Evolutionary conservation across 2,888 invertebrate species (phyloP).

Genomic region (Xylophagus ater): DNA sequence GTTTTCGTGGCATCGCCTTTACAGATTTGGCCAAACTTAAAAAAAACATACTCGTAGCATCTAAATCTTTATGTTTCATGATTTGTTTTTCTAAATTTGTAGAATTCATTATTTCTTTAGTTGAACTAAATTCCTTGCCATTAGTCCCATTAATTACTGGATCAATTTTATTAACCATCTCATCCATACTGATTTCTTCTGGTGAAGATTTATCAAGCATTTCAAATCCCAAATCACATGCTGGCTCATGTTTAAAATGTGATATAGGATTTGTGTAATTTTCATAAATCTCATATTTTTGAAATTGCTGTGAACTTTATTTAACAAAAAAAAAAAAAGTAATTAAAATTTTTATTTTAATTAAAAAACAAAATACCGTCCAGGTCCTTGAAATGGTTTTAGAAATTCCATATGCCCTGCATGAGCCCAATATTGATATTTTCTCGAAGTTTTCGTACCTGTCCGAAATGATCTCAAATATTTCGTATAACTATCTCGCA

Average conservation of each 20-base stretch:
- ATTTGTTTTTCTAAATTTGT: conserved; percentile 23
- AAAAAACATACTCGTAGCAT: conserved; percentile 36
- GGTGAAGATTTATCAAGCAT: conserved; percentile 14
- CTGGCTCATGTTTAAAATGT: conserved; percentile 5
- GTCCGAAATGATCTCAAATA: conserved; percentile 37
- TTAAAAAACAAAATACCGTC: conserved; percentile 24
- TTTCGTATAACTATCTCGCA: conserved; percentile 39
- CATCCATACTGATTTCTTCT: too few relatives aligned
- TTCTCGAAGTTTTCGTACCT: conserved; percentile 37
- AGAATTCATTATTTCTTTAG: too few relatives aligned
- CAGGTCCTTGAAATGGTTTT: conserved; percentile 37
- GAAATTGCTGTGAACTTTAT: too few relatives aligned
- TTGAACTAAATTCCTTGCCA: too few relatives aligned
- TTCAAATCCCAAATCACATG: conserved; percentile 14
- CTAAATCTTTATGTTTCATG: conserved; percentile 34
- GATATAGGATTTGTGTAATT: too few relatives aligned
- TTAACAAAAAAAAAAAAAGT: conserved; percentile 10
- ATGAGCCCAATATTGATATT: conserved; percentile 39
- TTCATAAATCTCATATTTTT: too few relatives aligned
- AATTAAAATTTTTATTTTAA: not conserved
- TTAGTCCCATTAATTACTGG: too few relatives aligned
- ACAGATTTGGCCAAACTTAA: conserved; percentile 35
- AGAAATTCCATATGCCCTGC: conserved; percentile 38
- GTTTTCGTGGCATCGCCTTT: conserved; percentile 35
- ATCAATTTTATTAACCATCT: too few relatives aligned